Percentiles rank a stretch among this genome's conserved stretches.
Conservation (phyloP, 1,140 invertebrate species). For the Leptinotarsa texana region DNA sequence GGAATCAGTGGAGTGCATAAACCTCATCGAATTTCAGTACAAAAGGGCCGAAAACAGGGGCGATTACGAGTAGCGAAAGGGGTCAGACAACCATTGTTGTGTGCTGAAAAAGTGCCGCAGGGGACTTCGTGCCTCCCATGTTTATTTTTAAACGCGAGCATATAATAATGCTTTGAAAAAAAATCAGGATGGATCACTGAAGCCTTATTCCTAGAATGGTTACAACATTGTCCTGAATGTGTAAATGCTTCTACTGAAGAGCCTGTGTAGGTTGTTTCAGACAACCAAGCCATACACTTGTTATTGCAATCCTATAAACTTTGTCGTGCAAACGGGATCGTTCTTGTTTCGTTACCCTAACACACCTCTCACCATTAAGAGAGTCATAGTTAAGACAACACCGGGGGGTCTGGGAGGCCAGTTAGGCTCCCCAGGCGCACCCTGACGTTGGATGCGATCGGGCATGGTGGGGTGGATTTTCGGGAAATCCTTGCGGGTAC, state of each 20-base stretch:
- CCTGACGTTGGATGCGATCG: too few species aligned
- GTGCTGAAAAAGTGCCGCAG: constrained; percentile 43
- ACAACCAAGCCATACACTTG: constrained; percentile 32
- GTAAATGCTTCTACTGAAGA: constrained; percentile 37
- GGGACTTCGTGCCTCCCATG: constrained; percentile 11
- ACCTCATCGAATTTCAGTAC: constrained; percentile 34
- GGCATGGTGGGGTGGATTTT: too few species aligned
- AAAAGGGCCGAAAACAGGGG: too few species aligned
- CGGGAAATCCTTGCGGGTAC: too few species aligned
- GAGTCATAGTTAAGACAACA: too few species aligned
- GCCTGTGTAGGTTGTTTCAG: constrained; percentile 46
- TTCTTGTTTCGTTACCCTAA: too few species aligned
- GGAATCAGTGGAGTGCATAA: constrained; percentile 33
- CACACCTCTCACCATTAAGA: too few species aligned
- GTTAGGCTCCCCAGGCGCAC: too few species aligned
- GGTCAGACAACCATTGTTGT: neutral
- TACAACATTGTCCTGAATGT: neutral
- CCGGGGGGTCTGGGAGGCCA: too few species aligned
- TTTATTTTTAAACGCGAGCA: neutral
- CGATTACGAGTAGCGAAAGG: neutral
- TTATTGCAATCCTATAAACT: constrained; percentile 17
- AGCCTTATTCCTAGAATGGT: neutral
- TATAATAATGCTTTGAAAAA: neutral
- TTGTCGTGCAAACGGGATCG: neutral
- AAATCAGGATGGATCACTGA: constrained; percentile 25